Evolutionary conservation across 2,113 vertebrate genomes (phyloP), one percentile per base, ranked within the genome.

Genomic region (Climacteris rufus): DNA sequence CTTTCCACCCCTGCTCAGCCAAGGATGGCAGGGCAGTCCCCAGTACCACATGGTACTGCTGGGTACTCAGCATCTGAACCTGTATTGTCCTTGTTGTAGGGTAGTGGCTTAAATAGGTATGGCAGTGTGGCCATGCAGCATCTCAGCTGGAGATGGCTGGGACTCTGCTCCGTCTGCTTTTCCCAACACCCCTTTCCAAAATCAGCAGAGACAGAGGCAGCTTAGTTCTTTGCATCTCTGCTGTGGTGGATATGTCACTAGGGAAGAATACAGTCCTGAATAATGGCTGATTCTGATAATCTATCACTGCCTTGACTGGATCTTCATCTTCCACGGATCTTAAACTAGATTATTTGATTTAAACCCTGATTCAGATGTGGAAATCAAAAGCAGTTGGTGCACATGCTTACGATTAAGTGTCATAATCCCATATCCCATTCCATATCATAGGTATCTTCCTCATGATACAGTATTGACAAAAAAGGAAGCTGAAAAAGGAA

Each of bases 81-180:
- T 45, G 22, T 31, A 1, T 15, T 25, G 11, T 16, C 13, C 20
- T 35, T 39, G 4, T 2, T 75, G 35, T 24, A 49, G 49, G 22
- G 9, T 7, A 52, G 49, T 40, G 54, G 4, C 9, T 71, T 31
- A 4, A 2, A 10, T 2, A 56, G 21, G 22, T 57, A 2, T 0
- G 1, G 9, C 42, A 35, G 11, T 7, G 37, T 33, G 50, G 39
- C 21, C 21, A 4, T 2, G 5, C 47, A 70, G 30, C 31, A 37
- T 19, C n/a, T 66, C 86, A 70, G 13, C 35, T 54, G 44, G 22
- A 60, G 23, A 17, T 50, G 44, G 6, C 21, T 39, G 59, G 25
- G 16, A 25, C 5, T 2, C 40, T 53, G 45, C 31, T 78, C 28
- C n/a, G 10, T 83, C 47, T 71, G 39, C 27, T 74, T 35, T 77